phyloP scores from a whole-genome alignment of 2,888 invertebrate genomes.

The Ophion ellenae region DNA sequence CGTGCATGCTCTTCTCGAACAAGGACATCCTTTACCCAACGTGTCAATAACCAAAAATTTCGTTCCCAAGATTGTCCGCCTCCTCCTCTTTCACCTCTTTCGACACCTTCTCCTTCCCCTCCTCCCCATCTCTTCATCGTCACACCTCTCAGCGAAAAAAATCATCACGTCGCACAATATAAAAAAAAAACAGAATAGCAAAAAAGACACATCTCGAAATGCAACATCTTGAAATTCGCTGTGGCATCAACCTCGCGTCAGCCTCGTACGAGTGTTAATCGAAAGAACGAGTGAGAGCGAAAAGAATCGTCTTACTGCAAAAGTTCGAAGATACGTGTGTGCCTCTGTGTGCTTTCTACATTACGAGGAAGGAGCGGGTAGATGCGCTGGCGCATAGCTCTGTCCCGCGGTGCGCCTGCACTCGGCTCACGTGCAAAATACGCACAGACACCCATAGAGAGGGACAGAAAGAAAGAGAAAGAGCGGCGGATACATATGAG shows the following conservation, averaged over 20 bases:
- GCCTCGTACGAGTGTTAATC: background rate
- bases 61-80: constrained; percentile 25
- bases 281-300: constrained; percentile 12
- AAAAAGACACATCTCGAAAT: too few relatives aligned
- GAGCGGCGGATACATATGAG: background rate
- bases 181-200: too few relatives aligned
- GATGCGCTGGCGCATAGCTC: background rate
- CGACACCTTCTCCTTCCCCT: too few relatives aligned
- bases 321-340: background rate
- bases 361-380: background rate
- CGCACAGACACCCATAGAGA: background rate
- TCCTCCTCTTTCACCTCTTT: constrained; percentile 21
- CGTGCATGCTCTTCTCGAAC: constrained; percentile 1
- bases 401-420: background rate
- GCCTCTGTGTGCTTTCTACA: background rate
- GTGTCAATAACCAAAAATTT: constrained; percentile 24
- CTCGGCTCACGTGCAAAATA: background rate
- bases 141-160: constrained; percentile 16
- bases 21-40: constrained; percentile 10
- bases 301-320: background rate
- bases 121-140: background rate
- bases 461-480: background rate
- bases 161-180: too few relatives aligned
- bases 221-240: background rate
- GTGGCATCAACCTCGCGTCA: background rate